Evolutionary conservation across 2,888 invertebrate genomes (phyloP), one percentile per base, ranked within the genome.

Genomic region (Scrobipalpa costella): DNA sequence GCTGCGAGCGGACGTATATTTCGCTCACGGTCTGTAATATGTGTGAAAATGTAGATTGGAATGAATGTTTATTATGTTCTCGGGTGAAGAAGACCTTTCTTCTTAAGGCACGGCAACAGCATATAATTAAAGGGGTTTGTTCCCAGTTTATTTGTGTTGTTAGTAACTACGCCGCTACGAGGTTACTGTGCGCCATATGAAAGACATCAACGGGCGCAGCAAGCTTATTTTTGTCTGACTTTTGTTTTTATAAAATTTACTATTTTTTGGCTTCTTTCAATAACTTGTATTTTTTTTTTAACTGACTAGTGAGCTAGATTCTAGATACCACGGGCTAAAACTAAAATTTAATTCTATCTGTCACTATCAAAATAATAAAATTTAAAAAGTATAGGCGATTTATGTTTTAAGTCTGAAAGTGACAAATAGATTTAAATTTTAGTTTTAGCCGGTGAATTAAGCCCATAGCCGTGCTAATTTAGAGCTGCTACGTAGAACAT

Each of bases 141-240:
- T 19, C n/a, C n/a, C n/a, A n/a, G n/a, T n/a, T n/a, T n/a, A n/a
- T 21, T 11, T 52, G 21, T 17, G 8, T n/a, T 15, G 49, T 52
- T 33, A 17, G 34, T 59, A 55, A 40, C 38, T 13, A 8, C 2
- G 27, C 58, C 17, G 40, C 17, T 61, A 36, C 33, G 19, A 15
- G 17, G 19, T n/a, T 50, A 27, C 17, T 33, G 34, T 15, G 19
- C 19, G 33, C n/a, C 27, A n/a, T 27, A 34, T 7, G 40, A 55
- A 62, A 62, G 62, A 62, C 62, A 62, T 62, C 62, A 62, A 62
- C 62, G 62, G 34, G 55, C 36, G 36, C 50, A 8, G 11, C 15
- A 17, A 21, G 7, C 19, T 50, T 7, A 21, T 50, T 50, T 47
- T 1, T 47, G n/a, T n/a, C 5, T 19, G 0, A n/a, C n/a, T 47